Conservation (phyloP, 2,888 invertebrate genomes). For the Volucella bombylans region DNA sequence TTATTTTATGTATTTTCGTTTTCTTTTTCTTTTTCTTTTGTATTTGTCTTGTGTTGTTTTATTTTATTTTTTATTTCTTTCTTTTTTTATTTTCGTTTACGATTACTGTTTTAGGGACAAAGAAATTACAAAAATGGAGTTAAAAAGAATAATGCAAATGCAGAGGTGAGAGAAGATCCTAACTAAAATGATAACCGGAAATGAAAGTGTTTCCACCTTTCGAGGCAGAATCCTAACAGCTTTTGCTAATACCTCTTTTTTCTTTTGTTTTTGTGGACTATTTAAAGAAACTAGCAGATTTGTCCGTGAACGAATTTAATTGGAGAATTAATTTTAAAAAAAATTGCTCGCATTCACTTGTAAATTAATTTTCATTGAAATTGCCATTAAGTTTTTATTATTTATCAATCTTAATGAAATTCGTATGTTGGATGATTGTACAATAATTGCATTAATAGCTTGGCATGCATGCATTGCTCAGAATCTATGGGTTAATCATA, state of each 20-base stretch:
- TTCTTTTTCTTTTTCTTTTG: slow-evolving; percentile 55
- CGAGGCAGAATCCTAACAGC: slow-evolving; percentile 56
- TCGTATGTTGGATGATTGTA: slow-evolving; percentile 9
- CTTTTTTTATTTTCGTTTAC: slow-evolving; percentile 75
- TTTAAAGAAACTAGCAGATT: slow-evolving; percentile 7
- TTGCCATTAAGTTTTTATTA: slow-evolving; percentile 8
- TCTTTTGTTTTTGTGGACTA: slow-evolving; percentile 6
- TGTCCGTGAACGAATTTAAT: slow-evolving; percentile 9
- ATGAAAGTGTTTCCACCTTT: slow-evolving; percentile 1
- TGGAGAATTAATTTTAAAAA: slow-evolving; percentile 6
- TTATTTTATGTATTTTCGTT: slow-evolving; percentile 45
- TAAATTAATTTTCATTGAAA: slow-evolving; percentile 58
- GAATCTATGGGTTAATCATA: slow-evolving; percentile 5
- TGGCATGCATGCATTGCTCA: slow-evolving; percentile 49
- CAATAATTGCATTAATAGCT: slow-evolving; percentile 21
- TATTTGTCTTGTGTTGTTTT: slow-evolving; percentile 74
- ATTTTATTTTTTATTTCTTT: slow-evolving; percentile 74
- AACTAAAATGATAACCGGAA: slow-evolving; percentile 16
- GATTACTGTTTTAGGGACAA: slow-evolving; percentile 79
- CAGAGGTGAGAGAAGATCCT: slow-evolving; percentile 80
- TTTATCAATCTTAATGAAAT: background rate
- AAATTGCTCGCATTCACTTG: slow-evolving; percentile 52
- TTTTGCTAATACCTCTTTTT: slow-evolving; percentile 53
- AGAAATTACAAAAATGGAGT: slow-evolving; percentile 79
- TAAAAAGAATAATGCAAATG: slow-evolving; percentile 80